Conservation (phyloP, 2,113 vertebrate species). For the Urocolius indicus region DNA sequence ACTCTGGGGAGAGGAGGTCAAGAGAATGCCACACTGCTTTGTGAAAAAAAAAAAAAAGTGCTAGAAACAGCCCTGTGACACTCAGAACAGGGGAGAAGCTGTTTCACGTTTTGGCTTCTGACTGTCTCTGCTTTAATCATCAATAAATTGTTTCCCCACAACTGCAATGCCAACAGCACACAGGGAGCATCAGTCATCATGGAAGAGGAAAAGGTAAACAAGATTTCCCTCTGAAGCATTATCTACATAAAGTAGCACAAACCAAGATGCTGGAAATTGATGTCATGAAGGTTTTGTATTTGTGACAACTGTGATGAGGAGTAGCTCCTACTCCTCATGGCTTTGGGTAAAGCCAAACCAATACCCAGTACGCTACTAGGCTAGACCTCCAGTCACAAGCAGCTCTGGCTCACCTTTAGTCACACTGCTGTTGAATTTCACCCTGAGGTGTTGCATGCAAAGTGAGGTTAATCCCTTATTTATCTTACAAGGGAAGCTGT, state of each 20-base stretch:
- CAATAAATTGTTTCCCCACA: neutral
- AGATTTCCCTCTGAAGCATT: neutral
- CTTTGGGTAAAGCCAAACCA: fast-evolving
- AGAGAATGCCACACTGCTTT: neutral
- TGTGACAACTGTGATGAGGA: neutral
- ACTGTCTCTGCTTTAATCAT: neutral
- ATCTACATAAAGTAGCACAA: neutral
- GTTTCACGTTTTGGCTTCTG: neutral
- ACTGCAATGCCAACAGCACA: neutral
- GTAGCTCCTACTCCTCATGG: neutral
- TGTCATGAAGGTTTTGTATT: no score
- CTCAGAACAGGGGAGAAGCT: neutral
- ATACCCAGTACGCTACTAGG: fast-evolving
- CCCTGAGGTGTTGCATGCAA: fast-evolving
- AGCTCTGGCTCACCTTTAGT: neutral
- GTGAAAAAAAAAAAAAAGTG: neutral
- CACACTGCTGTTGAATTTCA: neutral
- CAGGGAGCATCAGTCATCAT: neutral
- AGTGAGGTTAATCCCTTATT: neutral
- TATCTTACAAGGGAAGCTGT: neutral
- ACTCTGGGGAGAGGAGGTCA: no score
- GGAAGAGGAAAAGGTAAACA: fast-evolving
- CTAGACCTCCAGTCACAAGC: fast-evolving
- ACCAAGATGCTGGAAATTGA: fast-evolving
- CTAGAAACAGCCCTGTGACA: neutral